Evolutionary conservation across 53 echinoderm and acorn worm species (phyloP).

Genomic region (Henricia sp.): DNA sequence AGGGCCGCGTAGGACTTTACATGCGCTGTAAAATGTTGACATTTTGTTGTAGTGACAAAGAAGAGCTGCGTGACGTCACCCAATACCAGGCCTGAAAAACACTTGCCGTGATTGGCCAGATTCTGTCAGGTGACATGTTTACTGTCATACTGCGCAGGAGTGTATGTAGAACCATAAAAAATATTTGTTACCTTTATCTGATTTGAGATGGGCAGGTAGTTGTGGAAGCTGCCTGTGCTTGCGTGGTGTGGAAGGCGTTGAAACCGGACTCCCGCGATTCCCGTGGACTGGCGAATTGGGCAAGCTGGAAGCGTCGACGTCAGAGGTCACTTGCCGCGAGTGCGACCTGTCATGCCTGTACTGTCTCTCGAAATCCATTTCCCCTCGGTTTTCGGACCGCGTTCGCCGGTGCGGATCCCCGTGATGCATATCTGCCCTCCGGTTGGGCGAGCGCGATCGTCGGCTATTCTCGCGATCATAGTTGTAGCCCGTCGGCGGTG

Average conservation of each 20-base stretch:
- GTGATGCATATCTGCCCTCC: slow-evolving; percentile 69
- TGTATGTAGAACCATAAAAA: too few relatives aligned
- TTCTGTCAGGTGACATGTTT: too few relatives aligned
- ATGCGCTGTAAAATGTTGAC: too few relatives aligned
- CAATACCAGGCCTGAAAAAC: too few relatives aligned
- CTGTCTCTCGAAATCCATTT: slow-evolving; percentile 88
- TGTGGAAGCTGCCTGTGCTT: slow-evolving; percentile 92
- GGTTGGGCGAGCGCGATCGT: slow-evolving; percentile 90
- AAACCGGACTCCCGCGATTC: slow-evolving; percentile 85
- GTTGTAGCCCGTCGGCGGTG: slow-evolving; percentile 82
- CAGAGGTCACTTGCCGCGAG: slow-evolving; percentile 52
- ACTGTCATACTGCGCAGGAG: too few relatives aligned
- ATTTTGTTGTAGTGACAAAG: too few relatives aligned
- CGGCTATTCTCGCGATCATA: too few relatives aligned
- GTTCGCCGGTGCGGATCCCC: slow-evolving; percentile 83
- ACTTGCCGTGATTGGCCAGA: too few relatives aligned
- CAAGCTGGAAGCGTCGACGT: slow-evolving; percentile 80
- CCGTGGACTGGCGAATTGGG: slow-evolving; percentile 92
- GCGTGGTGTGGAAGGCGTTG: slow-evolving; percentile 94
- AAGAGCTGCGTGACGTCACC: too few relatives aligned
- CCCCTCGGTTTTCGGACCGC: slow-evolving; percentile 89
- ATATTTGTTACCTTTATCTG: slow-evolving; percentile 97
- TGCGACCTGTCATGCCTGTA: slow-evolving; percentile 74
- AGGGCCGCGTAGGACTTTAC: too few relatives aligned
- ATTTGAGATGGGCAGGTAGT: slow-evolving; percentile 80